Conservation (phyloP, 2,797 vertebrate species). For the Tadarida brasiliensis region DNA sequence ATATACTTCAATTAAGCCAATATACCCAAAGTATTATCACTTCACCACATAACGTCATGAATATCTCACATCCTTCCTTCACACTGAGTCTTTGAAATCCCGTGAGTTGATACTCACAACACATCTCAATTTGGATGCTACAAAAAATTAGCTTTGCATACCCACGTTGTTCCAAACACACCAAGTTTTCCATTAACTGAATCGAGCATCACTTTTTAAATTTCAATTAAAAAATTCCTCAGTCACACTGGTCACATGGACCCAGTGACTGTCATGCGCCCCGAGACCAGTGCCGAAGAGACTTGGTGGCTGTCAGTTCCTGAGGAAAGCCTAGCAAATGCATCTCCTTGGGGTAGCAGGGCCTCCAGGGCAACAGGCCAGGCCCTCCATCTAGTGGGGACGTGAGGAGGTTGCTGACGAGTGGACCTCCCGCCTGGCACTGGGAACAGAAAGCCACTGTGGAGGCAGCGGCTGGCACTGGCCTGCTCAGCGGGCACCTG, state of each 20-base stretch:
- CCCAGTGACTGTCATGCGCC: background rate
- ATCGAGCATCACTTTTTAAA: background rate
- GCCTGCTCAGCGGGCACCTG: background rate
- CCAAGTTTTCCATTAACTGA: background rate
- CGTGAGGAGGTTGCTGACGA: slow-evolving; percentile 71
- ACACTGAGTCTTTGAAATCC: background rate
- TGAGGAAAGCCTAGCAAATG: background rate
- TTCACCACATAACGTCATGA: background rate
- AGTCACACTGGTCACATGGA: fast-evolving
- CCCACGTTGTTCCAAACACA: background rate
- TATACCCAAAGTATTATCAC: background rate
- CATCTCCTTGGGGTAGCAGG: fast-evolving
- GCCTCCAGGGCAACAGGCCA: slow-evolving; percentile 21
- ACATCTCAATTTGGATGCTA: background rate
- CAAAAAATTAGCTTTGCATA: background rate
- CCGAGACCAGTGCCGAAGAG: background rate
- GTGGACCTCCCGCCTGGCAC: background rate
- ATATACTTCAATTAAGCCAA: background rate
- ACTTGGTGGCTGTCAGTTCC: background rate
- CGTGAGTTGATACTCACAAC: background rate
- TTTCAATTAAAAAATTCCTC: background rate
- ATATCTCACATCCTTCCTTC: background rate
- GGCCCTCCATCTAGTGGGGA: slow-evolving; percentile 54
- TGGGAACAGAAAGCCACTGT: slow-evolving; percentile 72
- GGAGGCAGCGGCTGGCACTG: background rate